Percentiles rank a stretch among this genome's conserved stretches.
Conservation (phyloP, 2,113 vertebrate genomes). For the Prinia subflava region DNA sequence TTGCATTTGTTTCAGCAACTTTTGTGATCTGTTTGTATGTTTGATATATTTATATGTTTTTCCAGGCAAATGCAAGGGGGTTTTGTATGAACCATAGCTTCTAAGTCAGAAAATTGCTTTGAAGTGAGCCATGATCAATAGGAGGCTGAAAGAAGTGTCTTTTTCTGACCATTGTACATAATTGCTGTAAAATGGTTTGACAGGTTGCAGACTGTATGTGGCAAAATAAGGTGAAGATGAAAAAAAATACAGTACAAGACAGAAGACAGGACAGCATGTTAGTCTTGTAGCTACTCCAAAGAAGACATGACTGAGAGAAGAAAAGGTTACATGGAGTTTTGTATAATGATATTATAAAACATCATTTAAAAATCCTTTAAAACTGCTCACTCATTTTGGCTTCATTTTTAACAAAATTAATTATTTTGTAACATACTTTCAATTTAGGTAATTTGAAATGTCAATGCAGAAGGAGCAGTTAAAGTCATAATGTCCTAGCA, state of each 20-base stretch:
- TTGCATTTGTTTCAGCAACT: not conserved
- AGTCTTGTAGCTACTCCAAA: not conserved
- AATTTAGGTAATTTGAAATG: conserved; percentile 3
- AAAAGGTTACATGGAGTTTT: not conserved
- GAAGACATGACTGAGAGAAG: not conserved
- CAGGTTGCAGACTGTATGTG: not conserved
- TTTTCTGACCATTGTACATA: not conserved
- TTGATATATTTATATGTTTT: not conserved
- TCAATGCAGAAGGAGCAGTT: not conserved
- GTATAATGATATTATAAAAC: not conserved
- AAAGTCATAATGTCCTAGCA: not conserved
- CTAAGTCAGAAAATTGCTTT: not conserved
- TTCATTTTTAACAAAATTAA: not conserved
- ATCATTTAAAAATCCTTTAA: not conserved
- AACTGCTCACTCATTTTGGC: not conserved
- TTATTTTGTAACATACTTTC: not conserved
- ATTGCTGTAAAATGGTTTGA: not conserved
- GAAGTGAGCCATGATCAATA: not conserved
- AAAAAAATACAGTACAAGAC: not conserved
- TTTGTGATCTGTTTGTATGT: not conserved
- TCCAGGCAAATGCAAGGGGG: not conserved
- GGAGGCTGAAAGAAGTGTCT: not conserved
- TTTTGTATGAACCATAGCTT: not conserved
- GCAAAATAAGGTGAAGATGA: not conserved
- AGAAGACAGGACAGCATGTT: not conserved